Conservation (phyloP, 2,797 vertebrate species). For the Acomys russatus region DNA sequence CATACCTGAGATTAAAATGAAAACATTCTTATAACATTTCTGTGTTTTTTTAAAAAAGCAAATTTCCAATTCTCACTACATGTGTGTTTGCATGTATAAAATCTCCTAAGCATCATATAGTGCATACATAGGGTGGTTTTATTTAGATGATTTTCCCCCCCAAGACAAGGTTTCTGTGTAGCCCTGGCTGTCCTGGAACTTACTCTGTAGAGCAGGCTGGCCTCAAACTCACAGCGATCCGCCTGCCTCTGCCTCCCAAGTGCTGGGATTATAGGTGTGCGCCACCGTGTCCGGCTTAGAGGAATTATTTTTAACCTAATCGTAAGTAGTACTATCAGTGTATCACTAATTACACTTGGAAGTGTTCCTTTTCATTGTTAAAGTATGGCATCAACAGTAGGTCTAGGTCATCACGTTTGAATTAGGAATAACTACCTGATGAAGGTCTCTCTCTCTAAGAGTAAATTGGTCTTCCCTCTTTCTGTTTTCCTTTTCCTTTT, state of each 20-base stretch:
- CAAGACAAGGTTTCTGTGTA: background rate
- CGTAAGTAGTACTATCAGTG: conserved; percentile 31
- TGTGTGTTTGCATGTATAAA: background rate
- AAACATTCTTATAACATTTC: no score
- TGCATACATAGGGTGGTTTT: background rate
- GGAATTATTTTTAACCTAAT: conserved; percentile 41
- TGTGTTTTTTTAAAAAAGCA: no score
- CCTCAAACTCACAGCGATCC: background rate
- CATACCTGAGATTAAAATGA: no score
- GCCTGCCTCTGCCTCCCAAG: background rate
- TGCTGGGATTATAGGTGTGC: background rate
- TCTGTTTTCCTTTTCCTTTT: conserved; percentile 15
- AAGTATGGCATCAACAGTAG: conserved; percentile 32
- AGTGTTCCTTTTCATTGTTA: background rate
- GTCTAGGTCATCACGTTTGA: conserved; percentile 42
- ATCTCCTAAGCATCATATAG: background rate
- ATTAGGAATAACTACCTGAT: conserved; percentile 13
- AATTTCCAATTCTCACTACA: no score
- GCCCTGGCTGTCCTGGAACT: background rate
- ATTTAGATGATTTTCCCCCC: conserved; percentile 11
- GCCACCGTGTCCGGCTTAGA: background rate
- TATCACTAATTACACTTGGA: conserved; percentile 9
- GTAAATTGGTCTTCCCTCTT: background rate
- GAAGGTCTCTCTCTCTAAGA: background rate
- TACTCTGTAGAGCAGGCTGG: background rate